Percentiles rank a stretch among this genome's conserved stretches.
Conservation (phyloP, 2,797 vertebrate genomes). For the Parauchenoglanis punctatus region DNA sequence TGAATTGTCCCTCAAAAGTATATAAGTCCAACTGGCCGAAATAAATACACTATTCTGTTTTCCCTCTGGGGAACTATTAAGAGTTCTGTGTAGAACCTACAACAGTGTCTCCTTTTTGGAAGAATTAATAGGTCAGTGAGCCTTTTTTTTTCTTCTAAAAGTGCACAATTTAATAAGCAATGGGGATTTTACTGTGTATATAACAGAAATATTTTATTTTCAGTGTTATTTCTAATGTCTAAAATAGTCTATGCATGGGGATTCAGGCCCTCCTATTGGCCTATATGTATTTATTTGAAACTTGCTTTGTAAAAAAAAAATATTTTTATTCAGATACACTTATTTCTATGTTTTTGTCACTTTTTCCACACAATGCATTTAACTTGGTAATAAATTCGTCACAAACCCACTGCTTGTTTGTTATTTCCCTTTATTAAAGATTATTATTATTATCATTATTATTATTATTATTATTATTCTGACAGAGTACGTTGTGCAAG, state of each 20-base stretch:
- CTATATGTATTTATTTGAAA: slow-evolving; percentile 60
- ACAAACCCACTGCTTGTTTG: slow-evolving; percentile 42
- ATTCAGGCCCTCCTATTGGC: slow-evolving; percentile 9
- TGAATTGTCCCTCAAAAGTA: not conserved
- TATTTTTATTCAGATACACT: slow-evolving; percentile 73
- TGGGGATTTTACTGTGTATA: slow-evolving; percentile 11
- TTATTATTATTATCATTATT: slow-evolving; percentile 13
- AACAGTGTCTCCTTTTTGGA: not conserved
- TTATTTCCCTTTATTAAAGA: not conserved
- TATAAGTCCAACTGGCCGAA: not conserved
- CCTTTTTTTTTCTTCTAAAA: not conserved
- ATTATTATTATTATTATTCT: slow-evolving; percentile 5
- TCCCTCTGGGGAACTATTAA: not conserved
- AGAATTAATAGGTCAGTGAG: not conserved
- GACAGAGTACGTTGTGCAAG: not conserved
- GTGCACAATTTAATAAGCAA: slow-evolving; percentile 17
- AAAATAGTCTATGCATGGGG: slow-evolving; percentile 49
- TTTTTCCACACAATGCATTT: slow-evolving; percentile 65
- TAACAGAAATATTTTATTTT: slow-evolving; percentile 42
- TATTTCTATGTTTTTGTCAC: slow-evolving; percentile 67
- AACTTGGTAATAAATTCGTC: slow-evolving; percentile 62
- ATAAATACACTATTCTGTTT: not conserved
- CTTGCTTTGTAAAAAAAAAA: slow-evolving; percentile 66
- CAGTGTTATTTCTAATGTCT: slow-evolving; percentile 43
- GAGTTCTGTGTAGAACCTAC: not conserved